These are phyloP conservation scores for Chrysolina americana DNA, from an alignment of 2,888 invertebrate genomes.

Conservation along the genomic window DNA sequence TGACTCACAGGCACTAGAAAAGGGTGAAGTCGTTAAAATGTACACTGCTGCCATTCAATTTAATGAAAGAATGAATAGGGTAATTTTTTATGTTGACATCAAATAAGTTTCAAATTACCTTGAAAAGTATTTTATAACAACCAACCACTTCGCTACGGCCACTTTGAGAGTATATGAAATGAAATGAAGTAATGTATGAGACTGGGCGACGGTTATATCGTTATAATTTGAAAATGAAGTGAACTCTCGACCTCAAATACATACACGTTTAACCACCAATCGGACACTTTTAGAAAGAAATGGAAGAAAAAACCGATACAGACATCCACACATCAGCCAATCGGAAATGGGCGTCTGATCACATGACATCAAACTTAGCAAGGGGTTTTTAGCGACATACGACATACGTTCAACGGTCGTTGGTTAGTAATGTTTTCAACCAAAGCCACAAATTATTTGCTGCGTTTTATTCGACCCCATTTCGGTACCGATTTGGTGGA, in stretches of 20 bases:
- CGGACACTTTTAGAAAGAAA: not conserved
- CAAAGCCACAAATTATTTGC: too few species aligned
- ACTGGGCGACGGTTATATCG: not conserved
- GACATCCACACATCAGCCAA: not conserved
- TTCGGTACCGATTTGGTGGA: too few species aligned
- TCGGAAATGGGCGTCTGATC: not conserved
- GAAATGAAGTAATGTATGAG: too few species aligned
- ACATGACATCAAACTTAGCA: not conserved
- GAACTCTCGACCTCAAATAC: not conserved
- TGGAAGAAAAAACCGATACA: not conserved
- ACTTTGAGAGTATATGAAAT: not conserved
- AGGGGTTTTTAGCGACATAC: too few species aligned
- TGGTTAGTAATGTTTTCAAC: too few species aligned
- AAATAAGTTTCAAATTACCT: not conserved
- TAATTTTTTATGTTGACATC: not conserved
- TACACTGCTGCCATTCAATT: not conserved
- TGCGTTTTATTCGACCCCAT: too few species aligned
- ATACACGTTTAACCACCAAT: not conserved
- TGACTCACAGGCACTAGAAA: constrained; percentile 6
- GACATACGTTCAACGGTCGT: too few species aligned
- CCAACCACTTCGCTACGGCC: not conserved
- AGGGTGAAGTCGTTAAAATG: constrained; percentile 5
- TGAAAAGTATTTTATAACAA: not conserved
- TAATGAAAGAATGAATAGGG: not conserved
- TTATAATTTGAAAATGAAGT: not conserved